These are phyloP conservation scores for Catharus fuscescens DNA, from an alignment of 2,113 vertebrate genomes.

Conservation along the genomic window DNA sequence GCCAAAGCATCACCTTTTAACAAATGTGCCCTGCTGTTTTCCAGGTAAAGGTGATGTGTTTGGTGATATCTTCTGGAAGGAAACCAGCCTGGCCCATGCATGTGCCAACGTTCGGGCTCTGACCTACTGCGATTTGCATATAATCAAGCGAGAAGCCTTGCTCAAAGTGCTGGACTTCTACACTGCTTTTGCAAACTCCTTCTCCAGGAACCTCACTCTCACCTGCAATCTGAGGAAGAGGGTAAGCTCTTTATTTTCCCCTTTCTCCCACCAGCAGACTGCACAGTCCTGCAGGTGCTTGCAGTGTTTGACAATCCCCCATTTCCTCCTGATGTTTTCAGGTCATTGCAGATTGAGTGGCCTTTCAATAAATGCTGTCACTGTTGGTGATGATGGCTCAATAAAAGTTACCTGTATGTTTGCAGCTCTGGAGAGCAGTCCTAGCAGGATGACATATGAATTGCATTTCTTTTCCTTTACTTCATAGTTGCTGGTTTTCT, in stretches of 20 bases:
- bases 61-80: conserved; percentile 98
- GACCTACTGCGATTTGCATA: conserved; percentile 95
- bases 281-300: not conserved
- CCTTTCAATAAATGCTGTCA: not conserved
- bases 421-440: not conserved
- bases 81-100: conserved; percentile 90
- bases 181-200: conserved; percentile 94
- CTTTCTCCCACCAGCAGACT: not conserved
- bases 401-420: not conserved
- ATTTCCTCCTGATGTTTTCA: not conserved
- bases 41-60: conserved; percentile 97
- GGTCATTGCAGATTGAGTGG: conserved; percentile 1
- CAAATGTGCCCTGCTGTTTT: conserved; percentile 19
- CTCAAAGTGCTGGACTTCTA: conserved; percentile 96
- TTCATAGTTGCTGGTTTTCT: not conserved
- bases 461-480: not conserved
- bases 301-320: not conserved
- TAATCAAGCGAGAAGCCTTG: conserved; percentile 93
- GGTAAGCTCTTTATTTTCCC: conserved; percentile 72
- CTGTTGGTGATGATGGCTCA: not conserved
- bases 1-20: not conserved
- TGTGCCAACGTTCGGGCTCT: conserved; percentile 94
- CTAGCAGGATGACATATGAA: not conserved
- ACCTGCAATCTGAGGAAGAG: conserved; percentile 95
- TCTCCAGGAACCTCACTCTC: conserved; percentile 94